These are phyloP conservation scores for Caenorhabditis panamensis DNA, from an alignment of 2,888 invertebrate species.

Conservation along the genomic window DNA sequence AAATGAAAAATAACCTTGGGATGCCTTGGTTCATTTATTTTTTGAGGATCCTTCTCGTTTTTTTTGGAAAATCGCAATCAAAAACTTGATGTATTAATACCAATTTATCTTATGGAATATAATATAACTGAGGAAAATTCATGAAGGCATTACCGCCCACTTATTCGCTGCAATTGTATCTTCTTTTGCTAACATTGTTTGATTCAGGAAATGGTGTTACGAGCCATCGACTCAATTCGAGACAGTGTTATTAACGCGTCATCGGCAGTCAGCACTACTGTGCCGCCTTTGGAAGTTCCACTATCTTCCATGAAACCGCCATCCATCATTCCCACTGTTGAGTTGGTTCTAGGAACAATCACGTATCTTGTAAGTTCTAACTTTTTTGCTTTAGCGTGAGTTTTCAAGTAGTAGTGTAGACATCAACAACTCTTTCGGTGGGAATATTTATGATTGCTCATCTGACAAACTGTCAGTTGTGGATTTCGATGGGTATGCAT, in stretches of 20 bases:
- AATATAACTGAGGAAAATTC: no score
- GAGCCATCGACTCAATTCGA: slow-evolving; percentile 70
- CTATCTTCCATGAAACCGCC: slow-evolving; percentile 43
- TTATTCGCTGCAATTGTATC: not conserved
- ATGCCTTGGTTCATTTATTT: not conserved
- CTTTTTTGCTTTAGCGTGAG: not conserved
- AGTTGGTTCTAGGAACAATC: slow-evolving; percentile 84
- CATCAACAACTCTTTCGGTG: slow-evolving; percentile 19
- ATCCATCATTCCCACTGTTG: slow-evolving; percentile 74
- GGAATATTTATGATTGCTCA: slow-evolving; percentile 45
- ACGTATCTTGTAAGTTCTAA: slow-evolving; percentile 86
- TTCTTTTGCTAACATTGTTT: slow-evolving; percentile 48
- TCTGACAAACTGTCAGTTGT: slow-evolving; percentile 20
- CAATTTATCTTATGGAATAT: no score
- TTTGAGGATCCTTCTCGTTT: not conserved
- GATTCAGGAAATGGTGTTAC: slow-evolving; percentile 70
- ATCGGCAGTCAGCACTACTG: slow-evolving; percentile 42
- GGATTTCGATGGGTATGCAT: not conserved
- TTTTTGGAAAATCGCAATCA: not conserved
- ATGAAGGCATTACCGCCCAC: no score
- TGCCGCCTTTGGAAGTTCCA: slow-evolving; percentile 47
- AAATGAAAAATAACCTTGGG: not conserved
- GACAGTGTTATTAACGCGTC: slow-evolving; percentile 69
- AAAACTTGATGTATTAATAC: not conserved
- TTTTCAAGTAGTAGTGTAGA: slow-evolving; percentile 9